These are phyloP conservation scores for Salmo trutta DNA, from an alignment of 2,797 vertebrate genomes.

Conservation along the genomic window DNA sequence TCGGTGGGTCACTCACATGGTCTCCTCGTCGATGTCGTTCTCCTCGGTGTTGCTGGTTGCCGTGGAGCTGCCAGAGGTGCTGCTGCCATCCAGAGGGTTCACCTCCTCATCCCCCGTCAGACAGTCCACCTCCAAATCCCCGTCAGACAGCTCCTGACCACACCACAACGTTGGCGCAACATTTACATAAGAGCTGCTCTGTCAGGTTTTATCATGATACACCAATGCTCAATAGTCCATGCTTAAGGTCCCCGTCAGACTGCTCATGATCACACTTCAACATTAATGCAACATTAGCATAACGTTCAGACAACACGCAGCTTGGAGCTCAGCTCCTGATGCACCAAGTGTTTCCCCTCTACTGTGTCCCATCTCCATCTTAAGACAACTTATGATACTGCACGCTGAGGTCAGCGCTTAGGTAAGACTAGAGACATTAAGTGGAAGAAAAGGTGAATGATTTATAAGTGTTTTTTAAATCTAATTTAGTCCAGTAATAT, in stretches of 20 bases:
- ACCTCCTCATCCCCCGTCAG: conserved; percentile 92
- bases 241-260: conserved; percentile 92
- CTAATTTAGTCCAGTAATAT: not conserved
- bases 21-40: conserved; percentile 98
- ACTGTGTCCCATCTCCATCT: not conserved
- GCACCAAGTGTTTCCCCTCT: not conserved
- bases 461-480: conserved; percentile 1
- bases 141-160: conserved; percentile 88
- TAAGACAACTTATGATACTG: not conserved
- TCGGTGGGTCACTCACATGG: conserved; percentile 81
- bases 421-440: not conserved
- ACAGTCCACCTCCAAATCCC: conserved; percentile 92
- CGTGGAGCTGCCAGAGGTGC: conserved; percentile 95
- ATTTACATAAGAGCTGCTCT: conserved; percentile 72
- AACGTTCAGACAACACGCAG: not conserved
- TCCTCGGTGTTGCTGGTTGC: conserved; percentile 98
- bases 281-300: not conserved
- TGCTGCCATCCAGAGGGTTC: conserved; percentile 93
- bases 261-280: conserved; percentile 76
- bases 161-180: conserved; percentile 4
- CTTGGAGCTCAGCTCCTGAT: not conserved
- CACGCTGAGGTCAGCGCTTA: not conserved
- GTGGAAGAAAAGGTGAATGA: not conserved
- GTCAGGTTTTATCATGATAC: conserved; percentile 91
- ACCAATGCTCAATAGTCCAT: conserved; percentile 86